Evolutionary conservation across 2,797 vertebrate species (phyloP).

Genomic region (Microctenopoma stevenorrisi): DNA sequence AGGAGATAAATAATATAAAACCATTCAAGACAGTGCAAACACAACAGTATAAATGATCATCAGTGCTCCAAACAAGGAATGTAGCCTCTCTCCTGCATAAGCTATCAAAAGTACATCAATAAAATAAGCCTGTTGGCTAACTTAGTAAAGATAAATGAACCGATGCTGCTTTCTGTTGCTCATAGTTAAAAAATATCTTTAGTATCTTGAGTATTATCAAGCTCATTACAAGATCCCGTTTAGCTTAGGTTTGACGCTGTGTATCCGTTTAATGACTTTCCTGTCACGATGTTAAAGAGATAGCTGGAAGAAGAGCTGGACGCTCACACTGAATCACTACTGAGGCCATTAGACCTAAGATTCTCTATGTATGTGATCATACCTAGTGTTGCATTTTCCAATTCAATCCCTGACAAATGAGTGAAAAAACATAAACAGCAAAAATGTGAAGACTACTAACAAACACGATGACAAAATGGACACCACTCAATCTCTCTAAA

Average conservation of each 20-base stretch:
- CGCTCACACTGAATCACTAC: slow-evolving; percentile 18
- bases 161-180: slow-evolving; percentile 8
- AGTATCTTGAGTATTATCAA: slow-evolving; percentile 60
- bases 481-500: slow-evolving; percentile 4
- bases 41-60: slow-evolving; percentile 25
- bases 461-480: background rate
- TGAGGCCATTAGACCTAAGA: slow-evolving; percentile 3
- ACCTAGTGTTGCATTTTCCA: slow-evolving; percentile 18
- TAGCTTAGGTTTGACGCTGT: slow-evolving; percentile 10
- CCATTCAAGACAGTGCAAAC: slow-evolving; percentile 32
- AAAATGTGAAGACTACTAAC: background rate
- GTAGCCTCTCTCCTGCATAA: slow-evolving; percentile 17
- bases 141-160: slow-evolving; percentile 30
- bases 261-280: background rate
- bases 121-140: slow-evolving; percentile 30
- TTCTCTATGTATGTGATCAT: slow-evolving; percentile 19
- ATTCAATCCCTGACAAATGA: background rate
- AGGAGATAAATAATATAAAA: slow-evolving; percentile 58
- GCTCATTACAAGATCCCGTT: slow-evolving; percentile 41
- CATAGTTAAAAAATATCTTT: slow-evolving; percentile 18
- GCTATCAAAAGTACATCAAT: slow-evolving; percentile 9
- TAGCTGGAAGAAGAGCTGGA: background rate
- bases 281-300: background rate
- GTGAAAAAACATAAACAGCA: background rate
- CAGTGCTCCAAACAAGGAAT: slow-evolving; percentile 20